A percentile compares a stretch with the other conserved stretches of the same genome.
phyloP scores from a whole-genome alignment of 2,888 invertebrate species.

The Hoplodrina blanda region DNA sequence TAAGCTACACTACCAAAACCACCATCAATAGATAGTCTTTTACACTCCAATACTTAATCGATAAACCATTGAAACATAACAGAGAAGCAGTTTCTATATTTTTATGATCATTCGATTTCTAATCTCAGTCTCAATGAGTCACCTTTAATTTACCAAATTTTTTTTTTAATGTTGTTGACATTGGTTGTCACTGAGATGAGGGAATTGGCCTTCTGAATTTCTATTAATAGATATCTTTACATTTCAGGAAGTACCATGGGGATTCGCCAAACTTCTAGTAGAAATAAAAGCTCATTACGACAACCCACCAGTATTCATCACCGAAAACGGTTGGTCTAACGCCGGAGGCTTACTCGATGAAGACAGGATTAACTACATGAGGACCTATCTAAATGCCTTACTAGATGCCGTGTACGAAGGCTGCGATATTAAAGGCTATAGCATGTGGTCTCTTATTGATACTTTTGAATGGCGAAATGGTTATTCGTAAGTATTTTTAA shows the following conservation, averaged over 20 bases:
- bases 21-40: too few relatives aligned
- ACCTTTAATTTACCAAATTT: too few relatives aligned
- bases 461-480: slow-evolving; percentile 92
- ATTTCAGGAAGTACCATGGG: slow-evolving; percentile 90
- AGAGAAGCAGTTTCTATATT: too few relatives aligned
- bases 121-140: too few relatives aligned
- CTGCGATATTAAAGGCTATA: slow-evolving; percentile 88
- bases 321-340: slow-evolving; percentile 91
- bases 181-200: too few relatives aligned
- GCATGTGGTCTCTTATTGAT: slow-evolving; percentile 92
- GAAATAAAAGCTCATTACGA: slow-evolving; percentile 87
- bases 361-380: slow-evolving; percentile 82
- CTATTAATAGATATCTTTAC: too few relatives aligned
- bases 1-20: too few relatives aligned
- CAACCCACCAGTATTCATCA: slow-evolving; percentile 90
- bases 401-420: slow-evolving; percentile 86
- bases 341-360: slow-evolving; percentile 85
- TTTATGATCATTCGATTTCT: too few relatives aligned
- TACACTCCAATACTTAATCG: too few relatives aligned
- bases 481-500: slow-evolving; percentile 84
- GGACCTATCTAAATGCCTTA: slow-evolving; percentile 83
- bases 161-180: too few relatives aligned
- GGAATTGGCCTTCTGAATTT: too few relatives aligned
- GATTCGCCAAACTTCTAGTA: slow-evolving; percentile 89
- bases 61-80: too few relatives aligned